Conservation (phyloP, 64 coral and sea anemone species). For the Astreopora myriophthalma region DNA sequence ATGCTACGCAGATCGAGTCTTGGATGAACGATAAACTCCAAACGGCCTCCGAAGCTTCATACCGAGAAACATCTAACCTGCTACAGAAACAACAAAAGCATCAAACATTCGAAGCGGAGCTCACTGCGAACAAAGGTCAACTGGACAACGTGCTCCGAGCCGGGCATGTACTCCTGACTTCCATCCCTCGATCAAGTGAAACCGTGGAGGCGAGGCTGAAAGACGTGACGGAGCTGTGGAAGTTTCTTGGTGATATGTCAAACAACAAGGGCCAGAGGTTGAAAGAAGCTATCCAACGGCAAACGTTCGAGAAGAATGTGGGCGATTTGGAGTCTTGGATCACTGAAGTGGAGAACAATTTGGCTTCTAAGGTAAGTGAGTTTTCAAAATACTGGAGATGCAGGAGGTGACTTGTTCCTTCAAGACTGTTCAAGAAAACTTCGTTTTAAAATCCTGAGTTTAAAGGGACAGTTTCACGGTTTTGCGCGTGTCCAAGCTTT, state of each 20-base stretch:
- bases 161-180: conserved; percentile 39
- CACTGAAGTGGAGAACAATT: conserved; percentile 39
- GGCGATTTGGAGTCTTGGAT: conserved; percentile 88
- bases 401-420: too few relatives aligned
- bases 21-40: conserved; percentile 96
- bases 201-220: conserved; percentile 76
- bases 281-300: conserved; percentile 89
- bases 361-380: conserved; percentile 47
- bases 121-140: conserved; percentile 75
- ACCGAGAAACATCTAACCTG: conserved; percentile 89
- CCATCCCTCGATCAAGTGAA: conserved; percentile 57
- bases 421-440: too few relatives aligned
- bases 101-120: conserved; percentile 89
- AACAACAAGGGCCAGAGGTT: conserved; percentile 81
- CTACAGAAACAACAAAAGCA: conserved; percentile 90
- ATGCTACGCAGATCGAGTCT: conserved; percentile 62
- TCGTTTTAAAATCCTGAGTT: too few relatives aligned
- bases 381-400: not conserved
- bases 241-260: conserved; percentile 79
- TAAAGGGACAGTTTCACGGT: too few relatives aligned
- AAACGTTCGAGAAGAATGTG: conserved; percentile 87
- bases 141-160: conserved; percentile 73
- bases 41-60: conserved; percentile 87
- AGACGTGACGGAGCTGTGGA: conserved; percentile 85
- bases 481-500: too few relatives aligned